These are phyloP conservation scores for Agriopis marginaria DNA, from an alignment of 2,888 invertebrate genomes.

Conservation along the genomic window DNA sequence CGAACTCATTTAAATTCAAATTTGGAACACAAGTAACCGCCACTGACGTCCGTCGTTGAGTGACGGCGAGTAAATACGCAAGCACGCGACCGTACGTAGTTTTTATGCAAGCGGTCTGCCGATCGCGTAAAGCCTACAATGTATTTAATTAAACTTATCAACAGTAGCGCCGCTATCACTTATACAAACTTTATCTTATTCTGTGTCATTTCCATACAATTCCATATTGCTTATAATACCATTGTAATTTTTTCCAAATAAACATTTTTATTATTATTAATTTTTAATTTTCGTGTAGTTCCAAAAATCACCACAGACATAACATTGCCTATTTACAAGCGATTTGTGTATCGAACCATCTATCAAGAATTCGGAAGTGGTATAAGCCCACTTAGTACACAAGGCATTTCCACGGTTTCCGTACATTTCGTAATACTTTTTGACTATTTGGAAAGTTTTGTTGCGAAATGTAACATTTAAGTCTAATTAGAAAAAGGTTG, in stretches of 20 bases:
- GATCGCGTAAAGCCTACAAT: slow-evolving; percentile 10
- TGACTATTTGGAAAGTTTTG: slow-evolving; percentile 26
- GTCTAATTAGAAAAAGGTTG: too few relatives aligned
- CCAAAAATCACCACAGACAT: neutral
- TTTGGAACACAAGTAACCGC: slow-evolving; percentile 55
- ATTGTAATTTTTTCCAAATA: too few relatives aligned
- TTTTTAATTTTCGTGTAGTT: neutral
- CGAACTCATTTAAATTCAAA: slow-evolving; percentile 37
- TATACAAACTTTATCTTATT: neutral
- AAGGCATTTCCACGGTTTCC: slow-evolving; percentile 24
- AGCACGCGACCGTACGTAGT: slow-evolving; percentile 39
- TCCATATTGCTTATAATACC: too few relatives aligned
- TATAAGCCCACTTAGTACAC: slow-evolving; percentile 19
- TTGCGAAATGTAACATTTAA: slow-evolving; percentile 18
- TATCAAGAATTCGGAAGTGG: slow-evolving; percentile 30
- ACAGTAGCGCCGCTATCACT: slow-evolving; percentile 2
- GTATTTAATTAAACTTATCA: neutral
- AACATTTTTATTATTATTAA: too few relatives aligned
- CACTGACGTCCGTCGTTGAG: slow-evolving; percentile 53
- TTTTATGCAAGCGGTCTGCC: slow-evolving; percentile 45
- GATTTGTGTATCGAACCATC: slow-evolving; percentile 5
- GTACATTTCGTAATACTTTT: slow-evolving; percentile 25
- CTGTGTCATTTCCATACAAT: slow-evolving; percentile 8
- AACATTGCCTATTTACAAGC: neutral
- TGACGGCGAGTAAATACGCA: slow-evolving; percentile 49